Percentiles rank a stretch among this genome's conserved stretches.
Evolutionary conservation across 2,113 vertebrate species (phyloP).

Genomic region (Cacatua alba): DNA sequence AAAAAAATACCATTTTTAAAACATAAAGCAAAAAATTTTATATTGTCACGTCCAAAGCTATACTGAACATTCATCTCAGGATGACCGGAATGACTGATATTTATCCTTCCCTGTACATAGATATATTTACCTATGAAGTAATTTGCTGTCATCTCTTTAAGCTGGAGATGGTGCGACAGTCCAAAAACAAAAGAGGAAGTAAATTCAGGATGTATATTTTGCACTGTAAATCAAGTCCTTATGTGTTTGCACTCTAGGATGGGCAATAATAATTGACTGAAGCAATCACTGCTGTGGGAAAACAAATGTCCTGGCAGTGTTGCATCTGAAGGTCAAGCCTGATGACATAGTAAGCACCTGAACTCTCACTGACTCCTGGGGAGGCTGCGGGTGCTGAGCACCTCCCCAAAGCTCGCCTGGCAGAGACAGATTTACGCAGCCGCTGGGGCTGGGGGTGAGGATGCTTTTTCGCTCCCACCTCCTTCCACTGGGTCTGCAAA

Average conservation of each 20-base stretch:
- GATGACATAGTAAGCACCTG: slow-evolving; percentile 57
- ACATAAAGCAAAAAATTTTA: neutral
- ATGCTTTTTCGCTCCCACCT: neutral
- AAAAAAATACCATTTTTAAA: neutral
- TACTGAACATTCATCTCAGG: neutral
- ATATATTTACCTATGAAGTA: slow-evolving; percentile 1
- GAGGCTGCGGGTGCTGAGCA: neutral
- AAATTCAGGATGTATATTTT: slow-evolving; percentile 49
- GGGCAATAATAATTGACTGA: slow-evolving; percentile 62
- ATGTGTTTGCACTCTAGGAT: slow-evolving; percentile 34
- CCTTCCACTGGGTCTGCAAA: neutral
- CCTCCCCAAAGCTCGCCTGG: neutral
- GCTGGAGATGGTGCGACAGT: neutral
- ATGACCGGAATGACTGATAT: neutral
- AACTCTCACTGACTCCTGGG: slow-evolving; percentile 51
- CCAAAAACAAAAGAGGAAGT: neutral
- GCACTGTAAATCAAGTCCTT: slow-evolving; percentile 57
- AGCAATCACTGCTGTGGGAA: slow-evolving; percentile 67
- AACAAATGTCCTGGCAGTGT: slow-evolving; percentile 29
- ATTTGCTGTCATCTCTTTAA: neutral
- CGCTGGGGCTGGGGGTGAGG: neutral
- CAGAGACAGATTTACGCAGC: slow-evolving; percentile 15
- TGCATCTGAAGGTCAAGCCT: slow-evolving; percentile 49
- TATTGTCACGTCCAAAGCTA: neutral
- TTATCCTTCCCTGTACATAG: neutral